phyloP scores from a whole-genome alignment of 2,888 invertebrate species.

The Calameuta pallipes region DNA sequence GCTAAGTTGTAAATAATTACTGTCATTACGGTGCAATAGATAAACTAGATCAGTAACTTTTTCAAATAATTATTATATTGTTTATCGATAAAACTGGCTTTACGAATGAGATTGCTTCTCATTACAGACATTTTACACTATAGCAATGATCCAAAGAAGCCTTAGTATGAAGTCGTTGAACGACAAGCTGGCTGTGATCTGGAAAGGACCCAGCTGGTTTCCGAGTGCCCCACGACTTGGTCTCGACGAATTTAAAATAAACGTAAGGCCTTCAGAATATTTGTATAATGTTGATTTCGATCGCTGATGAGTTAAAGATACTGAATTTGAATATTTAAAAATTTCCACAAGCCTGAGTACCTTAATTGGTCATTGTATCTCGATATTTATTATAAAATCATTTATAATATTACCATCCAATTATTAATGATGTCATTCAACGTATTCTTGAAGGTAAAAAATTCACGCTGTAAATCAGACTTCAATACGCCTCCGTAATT shows the following conservation, averaged over 20 bases:
- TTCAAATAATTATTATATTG: background rate
- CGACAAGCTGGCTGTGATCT: slow-evolving; percentile 77
- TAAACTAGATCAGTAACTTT: slow-evolving; percentile 7
- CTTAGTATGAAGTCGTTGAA: slow-evolving; percentile 70
- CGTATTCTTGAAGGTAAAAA: background rate
- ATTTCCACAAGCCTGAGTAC: background rate
- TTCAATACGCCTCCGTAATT: slow-evolving; percentile 13
- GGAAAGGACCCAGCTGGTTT: slow-evolving; percentile 91
- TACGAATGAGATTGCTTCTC: background rate
- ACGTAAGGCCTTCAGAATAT: slow-evolving; percentile 70
- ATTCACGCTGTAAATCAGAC: slow-evolving; percentile 17
- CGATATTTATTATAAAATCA: background rate
- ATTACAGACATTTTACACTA: slow-evolving; percentile 79
- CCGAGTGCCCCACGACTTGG: slow-evolving; percentile 84
- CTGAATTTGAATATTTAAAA: background rate
- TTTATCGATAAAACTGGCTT: background rate
- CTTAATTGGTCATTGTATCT: background rate
- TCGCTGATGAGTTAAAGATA: background rate
- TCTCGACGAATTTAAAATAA: slow-evolving; percentile 78
- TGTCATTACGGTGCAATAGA: background rate
- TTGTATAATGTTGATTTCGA: background rate
- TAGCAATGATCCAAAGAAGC: slow-evolving; percentile 75
- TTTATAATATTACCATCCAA: slow-evolving; percentile 4
- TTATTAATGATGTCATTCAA: background rate
- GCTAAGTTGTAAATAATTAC: background rate